Evolutionary conservation across 2,797 vertebrate species (phyloP).

Genomic region (Helicolenus hilgendorfi): DNA sequence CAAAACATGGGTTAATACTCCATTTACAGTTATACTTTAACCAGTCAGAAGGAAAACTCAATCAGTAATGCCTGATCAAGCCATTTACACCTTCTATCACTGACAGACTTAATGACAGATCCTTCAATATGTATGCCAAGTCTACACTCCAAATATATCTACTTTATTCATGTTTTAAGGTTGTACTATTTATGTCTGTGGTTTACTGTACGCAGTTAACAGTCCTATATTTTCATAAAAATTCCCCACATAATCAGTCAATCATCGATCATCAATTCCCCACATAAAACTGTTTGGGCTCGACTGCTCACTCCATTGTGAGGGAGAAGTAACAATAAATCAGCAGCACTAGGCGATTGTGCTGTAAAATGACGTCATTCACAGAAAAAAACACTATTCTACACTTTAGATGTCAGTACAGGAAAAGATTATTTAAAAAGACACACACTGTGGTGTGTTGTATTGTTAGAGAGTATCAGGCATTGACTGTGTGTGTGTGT

Average conservation of each 20-base stretch:
- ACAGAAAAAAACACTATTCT: not conserved
- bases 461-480: conserved; percentile 18
- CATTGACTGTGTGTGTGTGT: not conserved
- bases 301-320: not conserved
- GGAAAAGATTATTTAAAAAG: conserved; percentile 39
- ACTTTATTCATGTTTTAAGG: not conserved
- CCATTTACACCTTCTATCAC: not conserved
- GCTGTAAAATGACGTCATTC: conserved; percentile 5
- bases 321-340: conserved; percentile 6
- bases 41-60: not conserved
- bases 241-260: not conserved
- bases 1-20: not conserved
- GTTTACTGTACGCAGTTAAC: not conserved
- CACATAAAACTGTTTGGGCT: not conserved
- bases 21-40: not conserved
- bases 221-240: not conserved
- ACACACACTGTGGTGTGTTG: not conserved
- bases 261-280: not conserved
- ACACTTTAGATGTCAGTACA: not conserved
- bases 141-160: not conserved
- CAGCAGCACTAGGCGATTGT: not conserved
- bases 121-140: not conserved
- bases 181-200: not conserved
- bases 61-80: not conserved
- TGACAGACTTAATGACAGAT: not conserved